Conservation (phyloP, 2,797 vertebrate genomes). For the Neosalanx taihuensis region DNA sequence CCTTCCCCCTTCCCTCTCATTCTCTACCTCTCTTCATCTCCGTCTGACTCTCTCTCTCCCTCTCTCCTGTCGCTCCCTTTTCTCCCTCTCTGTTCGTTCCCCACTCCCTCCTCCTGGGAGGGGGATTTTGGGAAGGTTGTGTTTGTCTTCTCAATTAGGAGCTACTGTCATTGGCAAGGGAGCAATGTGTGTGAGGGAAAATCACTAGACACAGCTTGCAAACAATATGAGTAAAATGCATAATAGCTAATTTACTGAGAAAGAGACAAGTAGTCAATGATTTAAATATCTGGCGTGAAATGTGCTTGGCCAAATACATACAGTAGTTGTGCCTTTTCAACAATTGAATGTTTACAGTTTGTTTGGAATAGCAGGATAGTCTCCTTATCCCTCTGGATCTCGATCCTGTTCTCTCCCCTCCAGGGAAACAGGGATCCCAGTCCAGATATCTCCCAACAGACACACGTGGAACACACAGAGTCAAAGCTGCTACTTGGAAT, state of each 20-base stretch:
- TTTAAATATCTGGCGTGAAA: too few relatives aligned
- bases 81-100: not conserved
- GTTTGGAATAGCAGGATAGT: not conserved
- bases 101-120: too few relatives aligned
- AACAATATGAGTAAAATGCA: not conserved
- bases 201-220: not conserved
- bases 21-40: not conserved
- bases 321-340: too few relatives aligned
- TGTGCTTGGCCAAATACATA: too few relatives aligned
- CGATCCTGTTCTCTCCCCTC: conserved; percentile 27
- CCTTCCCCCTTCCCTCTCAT: conserved; percentile 5
- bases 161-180: conserved; percentile 26
- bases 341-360: too few relatives aligned
- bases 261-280: too few relatives aligned
- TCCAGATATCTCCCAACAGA: conserved; percentile 36
- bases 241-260: too few relatives aligned
- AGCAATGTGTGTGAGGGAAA: not conserved
- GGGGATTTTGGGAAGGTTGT: not conserved
- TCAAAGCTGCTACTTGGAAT: too few relatives aligned
- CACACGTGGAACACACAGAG: too few relatives aligned
- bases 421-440: conserved; percentile 41
- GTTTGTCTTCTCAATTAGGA: conserved; percentile 30
- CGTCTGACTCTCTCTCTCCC: not conserved
- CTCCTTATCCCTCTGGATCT: conserved; percentile 32
- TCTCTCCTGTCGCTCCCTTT: not conserved